Evolutionary conservation across 2,797 vertebrate species (phyloP), one percentile per base, ranked within the genome.

Genomic region (Chromobotia macracanthus): DNA sequence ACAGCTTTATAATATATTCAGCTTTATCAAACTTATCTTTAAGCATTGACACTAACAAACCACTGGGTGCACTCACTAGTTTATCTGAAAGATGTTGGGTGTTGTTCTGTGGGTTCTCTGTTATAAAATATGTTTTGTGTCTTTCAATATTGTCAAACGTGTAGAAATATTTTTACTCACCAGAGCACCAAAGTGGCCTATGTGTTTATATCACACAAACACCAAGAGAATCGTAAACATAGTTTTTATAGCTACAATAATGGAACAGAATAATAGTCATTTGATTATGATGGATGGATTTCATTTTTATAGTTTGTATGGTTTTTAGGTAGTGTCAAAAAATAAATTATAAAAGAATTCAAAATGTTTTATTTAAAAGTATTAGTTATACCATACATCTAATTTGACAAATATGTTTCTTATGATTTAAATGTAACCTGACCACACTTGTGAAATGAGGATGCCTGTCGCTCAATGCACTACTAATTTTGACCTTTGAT

Each of bases 131-230:
- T 80, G 12, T 38, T 8, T 53, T 60, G 7, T 51, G n/a, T 41
- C n/a, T 35, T 71, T 31, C 21, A 41, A 66, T 21, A 21, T 16
- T 6, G 28, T 51, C 70, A 19, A 7, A 23, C 25, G 56, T 15
- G 75, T 66, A 18, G 72, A 77, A 50, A 31, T 38, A 51, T 19
- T 16, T 48, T 50, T 50, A n/a, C 31, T 51, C 72, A 63, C 44
- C 19, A 70, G 65, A 80, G n/a, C 56, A 76, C 50, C 38, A 25
- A 70, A 31, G 38, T 50, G n/a, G 72, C 13, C 11, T 35, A 23
- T 15, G 68, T 63, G 4, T 63, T 64, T 25, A 75, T 68, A 41
- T 48, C 6, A 46, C 25, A 61, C 38, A 0, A 44, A 23, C 69
- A 53, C 18, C 41, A n/a, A 38, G 10, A 61, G 18, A 80, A 66